These are phyloP conservation scores for Drosophila orosa DNA, from an alignment of 1,140 invertebrate species.

Conservation along the genomic window DNA sequence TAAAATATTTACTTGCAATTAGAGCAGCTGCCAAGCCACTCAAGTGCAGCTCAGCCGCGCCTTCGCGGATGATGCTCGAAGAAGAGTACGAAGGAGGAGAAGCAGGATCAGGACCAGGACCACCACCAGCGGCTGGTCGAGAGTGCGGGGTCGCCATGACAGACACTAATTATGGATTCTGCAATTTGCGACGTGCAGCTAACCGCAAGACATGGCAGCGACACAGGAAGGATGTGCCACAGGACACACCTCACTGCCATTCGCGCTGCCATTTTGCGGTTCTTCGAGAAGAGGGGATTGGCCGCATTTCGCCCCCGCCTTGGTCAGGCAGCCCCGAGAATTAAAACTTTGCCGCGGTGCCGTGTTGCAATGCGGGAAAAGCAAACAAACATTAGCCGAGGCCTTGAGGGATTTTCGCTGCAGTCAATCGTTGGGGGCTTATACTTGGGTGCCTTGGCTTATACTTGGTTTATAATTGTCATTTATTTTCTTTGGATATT, in stretches of 20 bases:
- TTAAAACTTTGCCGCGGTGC: conserved; percentile 38
- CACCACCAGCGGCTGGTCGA: conserved; percentile 6
- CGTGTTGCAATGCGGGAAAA: conserved; percentile 8
- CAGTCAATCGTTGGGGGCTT: background rate
- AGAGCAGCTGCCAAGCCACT: conserved; percentile 68
- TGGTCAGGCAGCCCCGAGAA: conserved; percentile 27
- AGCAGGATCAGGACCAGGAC: background rate
- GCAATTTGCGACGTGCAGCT: conserved; percentile 76
- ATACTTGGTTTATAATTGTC: background rate
- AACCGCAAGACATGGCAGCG: conserved; percentile 65
- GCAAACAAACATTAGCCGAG: conserved; percentile 11
- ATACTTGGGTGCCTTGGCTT: background rate
- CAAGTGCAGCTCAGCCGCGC: conserved; percentile 69
- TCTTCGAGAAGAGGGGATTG: conserved; percentile 17
- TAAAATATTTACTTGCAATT: conserved; percentile 83
- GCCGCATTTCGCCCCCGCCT: conserved; percentile 16
- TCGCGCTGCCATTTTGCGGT: conserved; percentile 69
- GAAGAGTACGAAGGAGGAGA: background rate
- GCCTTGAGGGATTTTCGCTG: background rate
- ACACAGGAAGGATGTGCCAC: conserved; percentile 50
- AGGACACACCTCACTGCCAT: conserved; percentile 63
- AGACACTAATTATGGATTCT: conserved; percentile 82
- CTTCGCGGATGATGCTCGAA: conserved; percentile 33
- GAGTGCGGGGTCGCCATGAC: conserved; percentile 58
- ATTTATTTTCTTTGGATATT: background rate